Evolutionary conservation across 2,113 vertebrate species (phyloP), one percentile per base, ranked within the genome.

Genomic region (Epinephelus fuscoguttatus): DNA sequence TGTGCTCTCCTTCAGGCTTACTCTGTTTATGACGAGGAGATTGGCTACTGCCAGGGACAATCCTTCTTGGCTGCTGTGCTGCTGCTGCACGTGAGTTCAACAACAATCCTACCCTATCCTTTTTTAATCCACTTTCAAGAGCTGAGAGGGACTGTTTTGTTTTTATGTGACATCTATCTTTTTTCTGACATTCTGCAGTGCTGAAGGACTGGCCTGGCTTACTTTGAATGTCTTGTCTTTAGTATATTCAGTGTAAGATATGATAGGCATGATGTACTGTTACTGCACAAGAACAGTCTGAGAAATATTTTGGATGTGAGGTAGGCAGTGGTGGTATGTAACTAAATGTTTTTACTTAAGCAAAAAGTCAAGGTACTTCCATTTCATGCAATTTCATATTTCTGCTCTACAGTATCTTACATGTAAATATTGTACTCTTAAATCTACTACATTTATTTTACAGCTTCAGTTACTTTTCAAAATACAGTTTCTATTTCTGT

Each of bases 61-160:
- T 99, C 98, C 0, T 99, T 99, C 93, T 96, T 99, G n/a, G 98
- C 98, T 77, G 98, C 98, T 74, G 98, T 99, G 89, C 96, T 99
- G 84, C 96, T 99, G 15, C 94, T 99, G 70, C 98, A 99, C 33
- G 98, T 99, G 91, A 98, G 98, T 98, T 84, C 18, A 81, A 19
- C 37, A 73, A 71, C 60, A 76, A 49, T 23, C 33, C 4, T 30
- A 59, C 80, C 78, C 55, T 80, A 87, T 81, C 78, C 55, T 80
- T 85, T 85, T 81, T 42, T 13, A 64, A 64, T 42, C 61, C 80
- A 57, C 56, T 56, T 71, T 75, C 25, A 74, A 40, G 69, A 66
- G 30, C 64, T 8, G 6, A 69, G 55, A 23, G 8, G 70, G 62
- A 55, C 55, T 82, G 84, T 69, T 86, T 77, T 72, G 56, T 78